These are phyloP conservation scores for Ginglymostoma cirratum DNA, from an alignment of 2,113 vertebrate genomes.

Conservation along the genomic window DNA sequence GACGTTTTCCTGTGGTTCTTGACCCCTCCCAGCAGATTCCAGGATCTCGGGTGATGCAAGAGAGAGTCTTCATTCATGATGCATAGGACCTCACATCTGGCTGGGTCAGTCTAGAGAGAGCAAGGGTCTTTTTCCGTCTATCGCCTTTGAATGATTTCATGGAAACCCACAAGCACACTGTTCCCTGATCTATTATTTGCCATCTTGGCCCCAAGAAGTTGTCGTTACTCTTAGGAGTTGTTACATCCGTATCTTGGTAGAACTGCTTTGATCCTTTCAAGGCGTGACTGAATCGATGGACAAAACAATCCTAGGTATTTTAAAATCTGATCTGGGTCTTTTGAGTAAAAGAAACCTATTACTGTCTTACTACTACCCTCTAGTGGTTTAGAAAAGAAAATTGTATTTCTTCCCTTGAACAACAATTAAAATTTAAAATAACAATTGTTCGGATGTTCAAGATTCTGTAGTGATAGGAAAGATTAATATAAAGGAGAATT, in stretches of 20 bases:
- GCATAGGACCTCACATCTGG: not conserved
- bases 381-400: constrained; percentile 9
- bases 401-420: not conserved
- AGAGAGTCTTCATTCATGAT: not conserved
- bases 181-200: not conserved
- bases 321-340: not conserved
- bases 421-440: not conserved
- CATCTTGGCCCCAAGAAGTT: not conserved
- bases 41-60: not conserved
- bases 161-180: too few species aligned
- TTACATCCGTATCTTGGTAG: not conserved
- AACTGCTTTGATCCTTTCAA: not conserved
- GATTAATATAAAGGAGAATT: not conserved
- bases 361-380: constrained; percentile 20
- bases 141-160: not conserved
- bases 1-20: not conserved
- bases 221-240: not conserved
- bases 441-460: not conserved
- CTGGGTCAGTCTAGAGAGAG: not conserved
- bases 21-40: not conserved
- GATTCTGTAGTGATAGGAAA: not conserved
- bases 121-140: not conserved
- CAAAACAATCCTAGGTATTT: not conserved
- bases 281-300: not conserved
- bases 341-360: not conserved